These are phyloP conservation scores for Rhizomys pruinosus DNA, from an alignment of 2,113 vertebrate species.

Conservation along the genomic window DNA sequence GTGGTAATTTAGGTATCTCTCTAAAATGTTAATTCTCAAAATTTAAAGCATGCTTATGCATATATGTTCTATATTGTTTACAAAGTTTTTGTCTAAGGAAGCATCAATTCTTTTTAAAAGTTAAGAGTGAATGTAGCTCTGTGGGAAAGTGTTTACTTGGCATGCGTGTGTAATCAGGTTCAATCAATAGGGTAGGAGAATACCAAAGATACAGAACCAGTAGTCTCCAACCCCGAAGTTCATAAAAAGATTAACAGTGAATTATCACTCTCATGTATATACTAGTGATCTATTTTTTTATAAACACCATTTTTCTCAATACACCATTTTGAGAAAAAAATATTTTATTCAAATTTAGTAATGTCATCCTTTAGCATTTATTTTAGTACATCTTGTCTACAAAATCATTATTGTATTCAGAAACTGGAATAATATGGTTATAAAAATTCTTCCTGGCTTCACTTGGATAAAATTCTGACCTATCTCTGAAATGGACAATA, in stretches of 20 bases:
- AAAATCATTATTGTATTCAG: conserved; percentile 64
- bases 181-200: neutral
- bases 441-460: conserved; percentile 66
- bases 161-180: neutral
- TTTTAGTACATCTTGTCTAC: neutral
- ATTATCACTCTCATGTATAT: neutral
- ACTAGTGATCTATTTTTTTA: neutral
- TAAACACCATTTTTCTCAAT: neutral
- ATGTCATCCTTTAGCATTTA: conserved; percentile 25
- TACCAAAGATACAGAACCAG: neutral
- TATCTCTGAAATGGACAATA: conserved; percentile 66
- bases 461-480: conserved; percentile 68
- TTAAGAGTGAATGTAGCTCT: neutral
- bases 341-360: neutral
- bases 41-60: neutral
- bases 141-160: neutral
- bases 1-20: neutral
- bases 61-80: conserved; percentile 15
- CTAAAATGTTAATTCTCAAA: neutral
- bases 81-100: neutral
- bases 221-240: neutral
- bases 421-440: conserved; percentile 69
- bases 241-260: conserved; percentile 24
- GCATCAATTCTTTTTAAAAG: neutral
- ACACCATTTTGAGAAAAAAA: neutral